Base-by-base conservation (phyloP, 1,140 invertebrate species). In the Drosophila mauritiana region DNA sequence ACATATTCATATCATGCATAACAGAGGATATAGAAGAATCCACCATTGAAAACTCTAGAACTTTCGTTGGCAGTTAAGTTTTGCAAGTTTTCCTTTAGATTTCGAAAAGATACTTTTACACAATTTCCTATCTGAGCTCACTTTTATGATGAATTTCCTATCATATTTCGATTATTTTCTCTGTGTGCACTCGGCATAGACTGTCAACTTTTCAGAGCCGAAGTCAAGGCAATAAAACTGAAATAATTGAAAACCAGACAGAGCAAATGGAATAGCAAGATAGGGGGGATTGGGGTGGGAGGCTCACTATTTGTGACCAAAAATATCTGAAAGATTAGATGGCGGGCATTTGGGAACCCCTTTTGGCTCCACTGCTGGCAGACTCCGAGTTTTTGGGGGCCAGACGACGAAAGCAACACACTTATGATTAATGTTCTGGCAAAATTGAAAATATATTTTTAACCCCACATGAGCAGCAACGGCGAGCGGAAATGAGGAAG, bases 391-490 rank as follows among this genome's bases (percentile, higher is more conserved):
- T 27, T 34, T 40, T 37, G 27, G 78, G 78, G 54, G 57, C 53
- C 51, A 56, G 51, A 57, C 56, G 43, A 25, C 62, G 73, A 62
- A 56, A 55, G 67, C 67, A 68, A 58, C 59, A 74, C 75, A 63
- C 75, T 88, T 89, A 88, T 88, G 83, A 88, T 88, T 88, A 88
- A 88, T 88, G 82, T 74, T 69, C 80, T 86, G 83, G 83, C 83
- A 88, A 86, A 86, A 86, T 88, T 88, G 76, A 88, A 80, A 85
- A 82, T 68, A 79, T 83, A 80, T 88, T 73, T 88, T 73, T 88
- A 61, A 76, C 73, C 74, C 55, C 74, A 65, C 59, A 69, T 36
- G 20, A 51, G 6, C 25, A 45, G 42, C 51, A 58, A 31, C 52
- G 46, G 49, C 42, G 53, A 88, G 67, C 79, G 83, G 84, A 88